Base-by-base conservation (phyloP, 2,888 invertebrate species). In the Patella caerulea region DNA sequence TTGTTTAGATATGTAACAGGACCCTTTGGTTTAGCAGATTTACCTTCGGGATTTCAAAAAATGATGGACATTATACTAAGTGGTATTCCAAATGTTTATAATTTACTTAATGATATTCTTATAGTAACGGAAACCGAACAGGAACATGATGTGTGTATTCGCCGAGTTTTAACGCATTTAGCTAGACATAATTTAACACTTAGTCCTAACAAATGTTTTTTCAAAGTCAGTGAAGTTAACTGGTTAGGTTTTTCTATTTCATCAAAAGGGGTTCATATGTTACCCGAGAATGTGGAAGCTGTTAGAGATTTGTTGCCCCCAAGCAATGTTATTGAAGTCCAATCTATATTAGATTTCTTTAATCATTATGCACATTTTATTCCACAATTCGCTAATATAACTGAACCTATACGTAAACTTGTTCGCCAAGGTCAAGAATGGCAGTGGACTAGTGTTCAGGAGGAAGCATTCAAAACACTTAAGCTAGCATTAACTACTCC, bases 41-140 rank as follows among this genome's bases (percentile, higher is more conserved):
- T 56, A 17, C 56, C 17, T 56, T 15, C 9, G 5, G 45, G 45
- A 45, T 45, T 45, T 45, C 45, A 45, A 45, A 45, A 45, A 45
- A 45, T 45, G 56, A 56, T 56, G 56, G 56, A 56, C 56, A 56
- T 56, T 56, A 56, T 56, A 17, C n/a, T 56, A 56, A n/a, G 17
- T 56, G 56, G 56, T 56, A 19, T n/a, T 65, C n/a, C n/a, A 19
- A 24, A 24, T 65, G 65, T 65, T 65, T 65, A 65, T 65, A 65
- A 65, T 65, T 45, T 56, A n/a, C 56, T 17, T 5, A 5, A n/a
- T 17, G n/a, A 15, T 56, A 17, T 56, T 56, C 56, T 56, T 56
- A 56, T 56, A 15, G 56, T 56, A 17, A n/a, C 56, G 3, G 56
- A 56, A 56, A 56, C 15, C 4, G 56, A 56, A 56, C 5, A 56